Base-by-base conservation (phyloP, 2,113 vertebrate species). In the Oryzias curvinotus region DNA sequence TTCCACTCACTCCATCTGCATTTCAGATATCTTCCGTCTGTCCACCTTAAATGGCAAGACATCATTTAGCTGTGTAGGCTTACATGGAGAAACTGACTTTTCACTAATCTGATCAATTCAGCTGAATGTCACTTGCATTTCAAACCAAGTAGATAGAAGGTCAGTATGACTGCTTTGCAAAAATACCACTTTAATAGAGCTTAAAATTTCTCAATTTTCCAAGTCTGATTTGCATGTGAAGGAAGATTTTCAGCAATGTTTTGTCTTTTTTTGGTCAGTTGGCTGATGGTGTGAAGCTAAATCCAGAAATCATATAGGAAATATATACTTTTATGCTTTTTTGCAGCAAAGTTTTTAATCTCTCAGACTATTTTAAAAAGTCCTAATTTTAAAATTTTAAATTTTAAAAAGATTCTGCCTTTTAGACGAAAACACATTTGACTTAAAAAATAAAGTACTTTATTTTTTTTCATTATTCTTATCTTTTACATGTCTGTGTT, bases 131-230 rank as follows among this genome's bases (percentile, higher is more conserved):
- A 87, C 51, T 7, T 43, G 83, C 51, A 45, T 67, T 75, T 80
- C 80, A 65, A 64, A 53, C 83, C 77, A 81, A 80, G 68, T 67
- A 36, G 62, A 46, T 76, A 78, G 77, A 88, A 90, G 83, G 85
- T 88, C 85, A 85, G 57, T 50, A 75, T 71, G 76, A 75, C 72
- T 75, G 47, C 23, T 67, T 70, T 54, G 64, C 60, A 55, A 65
- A 84, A 84, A 88, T 73, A 77, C 79, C 73, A 65, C 62, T 49
- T 28, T 68, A 67, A 77, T 73, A 60, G 36, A 28, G 23, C 13
- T 52, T 25, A 23, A 28, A 14, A 52, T 15, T n/a, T n/a, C 14
- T 45, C 59, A 18, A 46, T 63, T 52, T 13, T 26, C 1, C 10
- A 13, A 26, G 28, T 6, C 7, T 41, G 48, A 13, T 17, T 52